Conservation (phyloP, 2,113 vertebrate genomes). For the Zeus faber region DNA sequence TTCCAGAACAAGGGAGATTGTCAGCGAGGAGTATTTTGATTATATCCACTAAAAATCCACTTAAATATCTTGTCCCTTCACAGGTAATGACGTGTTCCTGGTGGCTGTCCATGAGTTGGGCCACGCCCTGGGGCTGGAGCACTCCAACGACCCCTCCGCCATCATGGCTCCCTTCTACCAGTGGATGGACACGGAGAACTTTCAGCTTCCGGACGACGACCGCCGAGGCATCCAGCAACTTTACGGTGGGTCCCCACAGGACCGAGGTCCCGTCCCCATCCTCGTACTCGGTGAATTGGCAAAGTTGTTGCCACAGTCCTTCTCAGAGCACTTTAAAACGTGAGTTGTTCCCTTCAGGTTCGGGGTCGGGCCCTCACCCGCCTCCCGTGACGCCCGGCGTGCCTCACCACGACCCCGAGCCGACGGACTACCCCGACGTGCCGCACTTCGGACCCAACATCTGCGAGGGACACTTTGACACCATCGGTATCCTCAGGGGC, state of each 20-base stretch:
- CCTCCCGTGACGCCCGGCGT: constrained; percentile 58
- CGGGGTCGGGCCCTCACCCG: constrained; percentile 50
- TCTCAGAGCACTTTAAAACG: too few relatives aligned
- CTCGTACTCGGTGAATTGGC: not conserved
- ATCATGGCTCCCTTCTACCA: constrained; percentile 95
- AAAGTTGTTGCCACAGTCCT: too few relatives aligned
- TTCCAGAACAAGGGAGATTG: too few relatives aligned
- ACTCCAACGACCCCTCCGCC: constrained; percentile 87
- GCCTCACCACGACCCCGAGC: constrained; percentile 48
- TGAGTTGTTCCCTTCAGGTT: constrained; percentile 26
- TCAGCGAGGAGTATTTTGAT: too few relatives aligned
- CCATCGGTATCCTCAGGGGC: constrained; percentile 83
- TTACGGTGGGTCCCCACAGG: constrained; percentile 75
- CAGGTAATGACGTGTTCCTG: constrained; percentile 88
- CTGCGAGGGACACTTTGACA: constrained; percentile 90
- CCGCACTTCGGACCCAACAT: constrained; percentile 80
- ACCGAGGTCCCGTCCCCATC: not conserved
- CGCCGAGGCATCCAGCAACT: constrained; percentile 84
- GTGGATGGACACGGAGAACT: constrained; percentile 92
- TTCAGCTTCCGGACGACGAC: constrained; percentile 85
- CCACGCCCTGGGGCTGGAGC: constrained; percentile 87
- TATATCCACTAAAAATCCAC: too few relatives aligned
- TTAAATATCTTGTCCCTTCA: constrained; percentile 14
- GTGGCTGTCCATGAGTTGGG: constrained; percentile 89
- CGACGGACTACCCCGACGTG: constrained; percentile 62